Percentiles rank a stretch among this genome's conserved stretches.
Evolutionary conservation across 1,140 invertebrate species (phyloP).

Genomic region (Papilio aristodemus): DNA sequence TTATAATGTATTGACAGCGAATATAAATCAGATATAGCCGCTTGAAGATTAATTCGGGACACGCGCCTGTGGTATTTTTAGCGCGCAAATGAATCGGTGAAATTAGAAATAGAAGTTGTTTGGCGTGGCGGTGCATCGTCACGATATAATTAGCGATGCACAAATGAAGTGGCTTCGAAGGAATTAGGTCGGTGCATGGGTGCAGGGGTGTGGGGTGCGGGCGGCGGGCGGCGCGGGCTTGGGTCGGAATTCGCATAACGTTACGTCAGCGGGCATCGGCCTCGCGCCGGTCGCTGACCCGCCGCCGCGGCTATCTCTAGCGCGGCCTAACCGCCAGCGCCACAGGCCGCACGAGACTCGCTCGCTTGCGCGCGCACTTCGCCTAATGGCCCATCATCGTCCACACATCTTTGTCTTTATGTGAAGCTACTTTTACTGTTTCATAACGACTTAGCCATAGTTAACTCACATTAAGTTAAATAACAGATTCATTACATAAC

Average conservation of each 20-base stretch:
- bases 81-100: constrained; percentile 40
- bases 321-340: constrained; percentile 58
- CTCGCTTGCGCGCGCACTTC: not conserved
- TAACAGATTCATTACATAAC: not conserved
- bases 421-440: not conserved
- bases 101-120: constrained; percentile 69
- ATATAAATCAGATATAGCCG: not conserved
- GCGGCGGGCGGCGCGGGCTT: constrained; percentile 48
- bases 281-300: constrained; percentile 73
- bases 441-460: not conserved
- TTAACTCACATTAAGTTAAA: not conserved
- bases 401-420: constrained; percentile 1
- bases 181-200: constrained; percentile 72
- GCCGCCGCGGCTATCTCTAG: constrained; percentile 66
- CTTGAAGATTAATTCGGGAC: constrained; percentile 16
- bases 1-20: not conserved
- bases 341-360: constrained; percentile 39
- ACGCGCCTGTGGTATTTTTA: constrained; percentile 38
- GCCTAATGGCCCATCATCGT: constrained; percentile 22
- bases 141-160: constrained; percentile 77
- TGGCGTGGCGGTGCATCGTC: constrained; percentile 60
- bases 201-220: constrained; percentile 48
- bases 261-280: constrained; percentile 78
- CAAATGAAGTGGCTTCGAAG: constrained; percentile 73
- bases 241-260: constrained; percentile 75